Percentiles rank a stretch among this genome's conserved stretches.
Evolutionary conservation across 37 sponge, comb jelly and placozoan species (phyloP).

Genomic region (Spongilla lacustris): DNA sequence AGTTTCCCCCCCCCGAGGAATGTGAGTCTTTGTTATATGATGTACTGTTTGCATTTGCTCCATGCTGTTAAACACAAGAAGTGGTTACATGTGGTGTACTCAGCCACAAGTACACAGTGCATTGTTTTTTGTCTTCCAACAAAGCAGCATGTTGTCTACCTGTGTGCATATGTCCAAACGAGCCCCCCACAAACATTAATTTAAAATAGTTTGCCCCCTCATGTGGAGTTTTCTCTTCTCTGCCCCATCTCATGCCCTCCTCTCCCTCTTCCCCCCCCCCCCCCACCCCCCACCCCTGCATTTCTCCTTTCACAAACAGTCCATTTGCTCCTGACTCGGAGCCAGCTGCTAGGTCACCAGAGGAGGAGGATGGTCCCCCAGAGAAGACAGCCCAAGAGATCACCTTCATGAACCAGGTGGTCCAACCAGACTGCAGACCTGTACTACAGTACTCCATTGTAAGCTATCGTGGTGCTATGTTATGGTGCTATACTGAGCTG

Average conservation of each 20-base stretch:
- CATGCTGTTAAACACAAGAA: too few relatives aligned
- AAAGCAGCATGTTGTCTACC: too few relatives aligned
- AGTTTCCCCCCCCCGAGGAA: too few relatives aligned
- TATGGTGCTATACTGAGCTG: too few relatives aligned
- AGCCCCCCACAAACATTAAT: too few relatives aligned
- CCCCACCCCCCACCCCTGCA: background rate
- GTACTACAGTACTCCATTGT: constrained; percentile 52
- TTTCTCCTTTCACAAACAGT: background rate
- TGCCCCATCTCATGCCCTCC: background rate
- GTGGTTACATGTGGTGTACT: too few relatives aligned
- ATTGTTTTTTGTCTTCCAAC: too few relatives aligned
- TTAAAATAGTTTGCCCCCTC: too few relatives aligned
- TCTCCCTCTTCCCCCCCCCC: background rate
- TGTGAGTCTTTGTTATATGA: too few relatives aligned
- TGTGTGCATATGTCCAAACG: too few relatives aligned
- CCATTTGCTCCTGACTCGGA: background rate
- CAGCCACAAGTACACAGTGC: too few relatives aligned
- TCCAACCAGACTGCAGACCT: constrained; percentile 63
- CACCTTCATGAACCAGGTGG: constrained; percentile 29
- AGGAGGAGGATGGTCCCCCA: constrained; percentile 15
- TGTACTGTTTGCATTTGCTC: too few relatives aligned
- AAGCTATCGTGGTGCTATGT: background rate
- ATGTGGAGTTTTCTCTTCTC: background rate
- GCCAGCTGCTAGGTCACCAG: background rate
- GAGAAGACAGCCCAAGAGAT: constrained; percentile 17